Evolutionary conservation across 2,113 vertebrate species (phyloP).

Genomic region (Recurvirostra avosetta): DNA sequence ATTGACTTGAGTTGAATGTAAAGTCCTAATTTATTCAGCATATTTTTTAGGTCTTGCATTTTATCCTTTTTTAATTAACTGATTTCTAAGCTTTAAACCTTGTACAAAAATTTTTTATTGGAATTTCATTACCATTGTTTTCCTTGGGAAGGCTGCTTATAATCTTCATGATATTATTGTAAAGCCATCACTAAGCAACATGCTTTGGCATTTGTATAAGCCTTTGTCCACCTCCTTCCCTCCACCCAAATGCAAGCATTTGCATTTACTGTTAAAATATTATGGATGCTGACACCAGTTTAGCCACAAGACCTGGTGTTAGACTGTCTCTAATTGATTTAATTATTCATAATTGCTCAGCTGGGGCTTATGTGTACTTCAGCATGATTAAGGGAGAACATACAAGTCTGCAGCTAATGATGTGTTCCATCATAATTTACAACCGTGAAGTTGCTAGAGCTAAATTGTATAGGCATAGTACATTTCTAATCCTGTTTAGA

Average conservation of each 20-base stretch:
- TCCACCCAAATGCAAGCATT: constrained; percentile 63
- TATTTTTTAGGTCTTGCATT: constrained; percentile 45
- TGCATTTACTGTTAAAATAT: constrained; percentile 90
- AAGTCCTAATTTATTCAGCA: constrained; percentile 42
- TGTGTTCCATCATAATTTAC: constrained; percentile 81
- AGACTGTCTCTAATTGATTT: constrained; percentile 92
- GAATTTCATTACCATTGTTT: constrained; percentile 84
- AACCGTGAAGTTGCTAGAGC: constrained; percentile 70
- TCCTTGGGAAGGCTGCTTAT: constrained; percentile 79
- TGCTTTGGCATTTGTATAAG: constrained; percentile 74
- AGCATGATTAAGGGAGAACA: constrained; percentile 68
- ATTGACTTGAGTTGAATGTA: constrained; percentile 6
- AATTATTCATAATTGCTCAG: constrained; percentile 95
- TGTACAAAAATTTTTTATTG: constrained; percentile 80
- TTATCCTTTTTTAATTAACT: constrained; percentile 84
- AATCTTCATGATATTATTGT: constrained; percentile 71
- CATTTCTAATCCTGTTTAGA: constrained; percentile 66
- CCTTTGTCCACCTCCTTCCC: constrained; percentile 69
- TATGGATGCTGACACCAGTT: constrained; percentile 78
- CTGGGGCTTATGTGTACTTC: constrained; percentile 81
- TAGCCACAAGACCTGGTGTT: constrained; percentile 76
- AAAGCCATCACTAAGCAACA: constrained; percentile 79
- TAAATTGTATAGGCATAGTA: constrained; percentile 67
- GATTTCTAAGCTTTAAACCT: constrained; percentile 75
- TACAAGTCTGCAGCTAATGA: constrained; percentile 74